Conservation (phyloP, 2,113 vertebrate species). For the Camelus dromedarius region DNA sequence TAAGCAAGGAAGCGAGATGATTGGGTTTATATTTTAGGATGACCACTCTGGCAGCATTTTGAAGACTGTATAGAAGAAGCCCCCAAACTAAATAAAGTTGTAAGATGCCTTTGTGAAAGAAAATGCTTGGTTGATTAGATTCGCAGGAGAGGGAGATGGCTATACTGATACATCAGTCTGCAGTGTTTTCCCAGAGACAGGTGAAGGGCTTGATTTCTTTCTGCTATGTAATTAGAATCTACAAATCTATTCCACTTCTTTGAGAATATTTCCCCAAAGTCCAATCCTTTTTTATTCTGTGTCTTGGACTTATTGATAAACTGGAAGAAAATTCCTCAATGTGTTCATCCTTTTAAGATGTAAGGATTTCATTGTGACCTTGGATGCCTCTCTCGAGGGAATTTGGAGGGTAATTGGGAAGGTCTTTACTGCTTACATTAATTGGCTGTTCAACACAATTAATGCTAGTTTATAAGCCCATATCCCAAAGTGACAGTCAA, state of each 20-base stretch:
- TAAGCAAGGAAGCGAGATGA: neutral
- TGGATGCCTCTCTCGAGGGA: conserved; percentile 41
- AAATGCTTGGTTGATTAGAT: neutral
- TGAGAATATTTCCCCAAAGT: neutral
- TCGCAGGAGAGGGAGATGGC: neutral
- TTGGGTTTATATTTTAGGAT: neutral
- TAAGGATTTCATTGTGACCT: conserved; percentile 70
- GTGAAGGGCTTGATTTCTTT: neutral
- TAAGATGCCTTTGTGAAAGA: neutral
- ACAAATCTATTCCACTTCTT: neutral
- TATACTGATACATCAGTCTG: neutral
- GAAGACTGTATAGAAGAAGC: neutral
- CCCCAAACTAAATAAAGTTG: neutral
- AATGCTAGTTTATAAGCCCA: neutral
- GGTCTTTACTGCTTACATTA: conserved; percentile 43
- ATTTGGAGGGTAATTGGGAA: conserved; percentile 68
- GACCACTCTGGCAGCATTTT: neutral
- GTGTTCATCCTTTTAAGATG: conserved; percentile 61
- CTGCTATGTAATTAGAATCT: neutral
- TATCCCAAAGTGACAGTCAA: conserved; percentile 52
- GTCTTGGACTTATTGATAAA: conserved; percentile 46
- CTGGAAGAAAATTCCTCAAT: conserved; percentile 40
- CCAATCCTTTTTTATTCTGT: neutral
- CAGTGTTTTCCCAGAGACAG: neutral
- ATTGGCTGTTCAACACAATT: conserved; percentile 27